Evolutionary conservation across 2,888 invertebrate species (phyloP), one percentile per base, ranked within the genome.

Genomic region (Epinotia nisella): DNA sequence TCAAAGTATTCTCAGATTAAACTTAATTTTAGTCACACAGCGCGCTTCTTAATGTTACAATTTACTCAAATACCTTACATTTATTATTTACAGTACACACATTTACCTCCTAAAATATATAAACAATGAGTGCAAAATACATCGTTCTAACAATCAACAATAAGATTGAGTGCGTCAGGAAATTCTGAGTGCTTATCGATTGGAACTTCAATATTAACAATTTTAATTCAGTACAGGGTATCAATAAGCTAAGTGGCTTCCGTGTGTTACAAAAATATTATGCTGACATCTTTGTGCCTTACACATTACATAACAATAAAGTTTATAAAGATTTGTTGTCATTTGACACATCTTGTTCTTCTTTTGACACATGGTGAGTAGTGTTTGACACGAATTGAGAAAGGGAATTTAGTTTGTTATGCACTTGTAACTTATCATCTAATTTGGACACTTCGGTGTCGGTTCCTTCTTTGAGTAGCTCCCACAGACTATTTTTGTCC

Each of bases 401-500:
- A 78, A 88, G 79, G 70, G 85, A 79, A 76, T 86, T 88, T 82
- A 90, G 66, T 81, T 85, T 88, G 79, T 87, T 88, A 77, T 90
- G 83, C 55, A 85, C 79, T 78, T 85, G 87, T 79, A 90, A 77
- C 82, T 90, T 92, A 77, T 91, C 90, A 66, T 91, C 92, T 77
- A 90, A 79, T 83, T 90, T 92, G 9, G 83, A 75, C 65, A 82
- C 77, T 76, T 90, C 90, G 39, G 80, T 77, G 59, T 88, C 86
- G n/a, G 91, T 82, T 35, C 86, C 94, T 86, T 95, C 95, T 82
- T 95, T 94, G 17, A 95, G 85, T 80, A 95, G 89, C 68, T 95
- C 95, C 95, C 95, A 95, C 59, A 95, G 84, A 74, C 94, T 94
- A 75, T 95, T 95, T 81, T 95, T 95, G 78, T 95, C 94, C 69